phyloP scores from a whole-genome alignment of 2,113 vertebrate genomes.

The Melanotaenia duboulayi region DNA sequence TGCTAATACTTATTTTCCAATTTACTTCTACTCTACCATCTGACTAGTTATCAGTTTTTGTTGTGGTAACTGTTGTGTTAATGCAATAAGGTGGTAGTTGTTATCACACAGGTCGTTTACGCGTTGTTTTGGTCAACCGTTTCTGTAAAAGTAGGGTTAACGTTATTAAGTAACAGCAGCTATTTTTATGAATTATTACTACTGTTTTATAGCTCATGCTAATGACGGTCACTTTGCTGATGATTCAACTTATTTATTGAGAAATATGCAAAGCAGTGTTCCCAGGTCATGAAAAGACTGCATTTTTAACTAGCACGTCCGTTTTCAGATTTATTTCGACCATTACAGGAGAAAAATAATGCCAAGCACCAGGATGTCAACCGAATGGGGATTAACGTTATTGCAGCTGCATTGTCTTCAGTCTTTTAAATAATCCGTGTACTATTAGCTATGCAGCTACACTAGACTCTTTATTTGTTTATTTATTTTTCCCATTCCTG shows the following conservation, averaged over 20 bases:
- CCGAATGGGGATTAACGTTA: slow-evolving; percentile 59
- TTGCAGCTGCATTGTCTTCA: slow-evolving; percentile 49
- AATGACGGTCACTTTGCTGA: slow-evolving; percentile 42
- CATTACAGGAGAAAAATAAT: slow-evolving; percentile 44
- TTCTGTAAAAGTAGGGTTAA: not conserved
- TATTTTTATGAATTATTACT: slow-evolving; percentile 42
- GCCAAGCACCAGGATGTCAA: slow-evolving; percentile 65
- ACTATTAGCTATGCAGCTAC: slow-evolving; percentile 7
- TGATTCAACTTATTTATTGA: not conserved
- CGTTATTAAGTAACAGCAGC: slow-evolving; percentile 7
- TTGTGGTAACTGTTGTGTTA: not conserved
- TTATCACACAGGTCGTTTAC: not conserved
- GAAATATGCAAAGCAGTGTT: not conserved
- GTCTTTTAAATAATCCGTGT: slow-evolving; percentile 38
- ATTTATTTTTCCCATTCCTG: too few species aligned
- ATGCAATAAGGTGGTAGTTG: not conserved
- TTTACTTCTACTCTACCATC: slow-evolving; percentile 4
- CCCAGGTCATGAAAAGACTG: not conserved
- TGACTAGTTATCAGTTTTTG: not conserved
- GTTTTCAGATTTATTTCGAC: slow-evolving; percentile 1
- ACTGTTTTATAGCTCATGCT: slow-evolving; percentile 52
- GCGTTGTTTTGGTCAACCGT: not conserved
- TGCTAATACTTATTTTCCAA: slow-evolving; percentile 26
- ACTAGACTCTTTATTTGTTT: slow-evolving; percentile 21
- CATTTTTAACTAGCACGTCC: not conserved